These are phyloP conservation scores for Phasia obesa DNA, from an alignment of 2,888 invertebrate species.

Conservation along the genomic window DNA sequence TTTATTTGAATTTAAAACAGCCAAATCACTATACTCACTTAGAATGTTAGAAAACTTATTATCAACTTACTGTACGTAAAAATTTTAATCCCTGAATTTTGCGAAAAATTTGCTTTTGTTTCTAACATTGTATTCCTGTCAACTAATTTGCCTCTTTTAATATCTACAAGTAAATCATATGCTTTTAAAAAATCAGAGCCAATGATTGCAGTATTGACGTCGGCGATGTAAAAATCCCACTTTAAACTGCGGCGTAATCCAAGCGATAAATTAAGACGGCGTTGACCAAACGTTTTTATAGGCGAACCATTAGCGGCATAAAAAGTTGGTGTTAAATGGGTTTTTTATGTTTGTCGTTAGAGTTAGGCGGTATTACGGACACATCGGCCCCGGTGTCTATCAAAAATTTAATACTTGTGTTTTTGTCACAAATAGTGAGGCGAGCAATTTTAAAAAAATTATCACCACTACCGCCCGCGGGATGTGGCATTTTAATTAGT, in stretches of 20 bases:
- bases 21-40: neutral
- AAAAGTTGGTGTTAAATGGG: neutral
- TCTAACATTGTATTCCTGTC: slow-evolving; percentile 25
- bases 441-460: too few relatives aligned
- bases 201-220: slow-evolving; percentile 37
- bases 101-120: slow-evolving; percentile 1
- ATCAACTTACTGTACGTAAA: neutral
- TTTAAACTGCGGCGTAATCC: slow-evolving; percentile 12
- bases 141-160: slow-evolving; percentile 10
- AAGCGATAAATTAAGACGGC: slow-evolving; percentile 43
- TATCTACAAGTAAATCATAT: slow-evolving; percentile 11
- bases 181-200: slow-evolving; percentile 36
- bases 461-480: too few relatives aligned
- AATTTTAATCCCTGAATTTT: neutral
- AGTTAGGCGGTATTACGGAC: neutral
- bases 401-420: too few relatives aligned
- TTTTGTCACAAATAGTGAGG: too few relatives aligned
- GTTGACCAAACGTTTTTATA: slow-evolving; percentile 42
- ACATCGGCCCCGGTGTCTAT: too few relatives aligned
- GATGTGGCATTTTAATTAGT: too few relatives aligned
- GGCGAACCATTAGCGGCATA: slow-evolving; percentile 17
- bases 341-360: slow-evolving; percentile 7
- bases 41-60: neutral
- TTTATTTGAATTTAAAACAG: neutral
- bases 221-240: slow-evolving; percentile 15